Percentiles rank a stretch among this genome's conserved stretches.
Evolutionary conservation across 2,888 invertebrate species (phyloP).

Genomic region (Gari tellinella): DNA sequence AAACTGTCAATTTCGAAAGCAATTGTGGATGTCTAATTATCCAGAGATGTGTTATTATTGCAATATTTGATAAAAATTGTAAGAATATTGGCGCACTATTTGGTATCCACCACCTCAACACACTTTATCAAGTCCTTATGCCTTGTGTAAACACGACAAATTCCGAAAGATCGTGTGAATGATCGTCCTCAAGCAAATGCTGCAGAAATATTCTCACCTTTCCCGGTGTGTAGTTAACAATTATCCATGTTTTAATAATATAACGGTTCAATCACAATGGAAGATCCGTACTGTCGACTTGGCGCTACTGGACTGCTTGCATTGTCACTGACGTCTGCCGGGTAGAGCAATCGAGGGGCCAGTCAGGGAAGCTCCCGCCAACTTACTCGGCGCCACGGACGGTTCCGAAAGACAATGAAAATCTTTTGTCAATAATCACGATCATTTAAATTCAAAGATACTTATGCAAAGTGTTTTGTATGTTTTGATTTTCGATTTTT

Average conservation of each 20-base stretch:
- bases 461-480: no score
- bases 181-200: neutral
- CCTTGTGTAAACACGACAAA: no score
- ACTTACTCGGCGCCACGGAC: conserved; percentile 42
- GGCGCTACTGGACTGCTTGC: conserved; percentile 44
- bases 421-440: conserved; percentile 1
- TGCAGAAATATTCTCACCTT: neutral
- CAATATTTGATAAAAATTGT: neutral
- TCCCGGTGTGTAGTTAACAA: conserved; percentile 5
- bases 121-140: no score
- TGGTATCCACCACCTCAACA: no score
- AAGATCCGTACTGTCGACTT: conserved; percentile 26
- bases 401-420: conserved; percentile 4
- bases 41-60: neutral
- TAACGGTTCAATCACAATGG: conserved; percentile 3
- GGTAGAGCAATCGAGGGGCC: conserved; percentile 44
- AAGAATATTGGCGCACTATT: no score
- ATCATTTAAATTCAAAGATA: no score
- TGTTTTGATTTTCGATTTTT: no score
- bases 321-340: conserved; percentile 29
- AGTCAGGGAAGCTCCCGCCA: conserved; percentile 62
- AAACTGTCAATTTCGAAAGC: no score
- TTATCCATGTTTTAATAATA: conserved; percentile 13
- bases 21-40: no score
- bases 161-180: neutral